Percentiles rank a stretch among this genome's conserved stretches.
Conservation (phyloP, 2,113 vertebrate species). For the Vireo altiloquus region DNA sequence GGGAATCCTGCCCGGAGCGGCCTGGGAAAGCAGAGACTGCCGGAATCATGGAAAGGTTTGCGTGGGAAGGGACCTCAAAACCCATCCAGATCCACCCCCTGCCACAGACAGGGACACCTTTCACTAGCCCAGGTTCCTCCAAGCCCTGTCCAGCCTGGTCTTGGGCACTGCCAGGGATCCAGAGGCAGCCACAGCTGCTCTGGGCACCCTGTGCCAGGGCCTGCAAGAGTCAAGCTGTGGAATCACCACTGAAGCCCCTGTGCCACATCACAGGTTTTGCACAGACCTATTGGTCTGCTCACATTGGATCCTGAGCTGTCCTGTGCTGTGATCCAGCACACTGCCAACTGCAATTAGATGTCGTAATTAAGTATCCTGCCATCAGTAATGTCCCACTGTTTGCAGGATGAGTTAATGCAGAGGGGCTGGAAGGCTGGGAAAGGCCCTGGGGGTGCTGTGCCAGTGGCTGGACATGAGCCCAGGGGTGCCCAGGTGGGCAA, state of each 20-base stretch:
- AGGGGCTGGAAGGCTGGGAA: neutral
- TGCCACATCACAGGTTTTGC: neutral
- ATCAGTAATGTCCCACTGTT: too few species aligned
- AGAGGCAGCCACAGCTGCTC: too few species aligned
- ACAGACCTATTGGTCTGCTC: rapidly evolving
- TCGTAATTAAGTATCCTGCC: too few species aligned
- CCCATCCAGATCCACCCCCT: too few species aligned
- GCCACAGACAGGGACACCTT: neutral
- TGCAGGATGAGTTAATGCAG: neutral
- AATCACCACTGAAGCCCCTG: too few species aligned
- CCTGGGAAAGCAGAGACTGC: rapidly evolving
- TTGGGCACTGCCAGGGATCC: neutral
- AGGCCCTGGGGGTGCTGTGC: too few species aligned
- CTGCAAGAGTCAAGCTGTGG: too few species aligned
- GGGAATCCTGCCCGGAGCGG: neutral
- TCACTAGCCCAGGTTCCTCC: rapidly evolving
- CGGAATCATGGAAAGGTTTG: rapidly evolving
- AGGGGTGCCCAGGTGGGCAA: neutral
- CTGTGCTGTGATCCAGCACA: rapidly evolving
- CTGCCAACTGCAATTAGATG: neutral
- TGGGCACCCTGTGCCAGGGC: too few species aligned
- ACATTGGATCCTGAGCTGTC: rapidly evolving
- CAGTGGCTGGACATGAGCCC: too few species aligned
- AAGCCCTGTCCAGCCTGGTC: rapidly evolving
- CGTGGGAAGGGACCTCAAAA: neutral